Percentiles rank a stretch among this genome's conserved stretches.
Conservation (phyloP, 2,888 invertebrate species). For the Troides oblongomaculatus region DNA sequence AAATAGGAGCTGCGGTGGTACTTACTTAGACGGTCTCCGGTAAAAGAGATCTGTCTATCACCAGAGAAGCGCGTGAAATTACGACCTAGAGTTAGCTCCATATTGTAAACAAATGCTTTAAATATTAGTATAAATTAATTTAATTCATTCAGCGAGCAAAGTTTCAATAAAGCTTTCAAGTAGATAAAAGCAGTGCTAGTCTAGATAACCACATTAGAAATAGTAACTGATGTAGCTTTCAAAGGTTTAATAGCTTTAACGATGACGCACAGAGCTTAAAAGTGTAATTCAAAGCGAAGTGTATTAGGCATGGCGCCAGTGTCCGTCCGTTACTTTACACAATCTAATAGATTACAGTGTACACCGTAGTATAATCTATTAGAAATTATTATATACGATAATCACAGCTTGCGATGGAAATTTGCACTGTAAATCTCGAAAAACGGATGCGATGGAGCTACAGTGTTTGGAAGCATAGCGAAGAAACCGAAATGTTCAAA, state of each 20-base stretch:
- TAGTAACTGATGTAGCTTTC: conserved; percentile 4
- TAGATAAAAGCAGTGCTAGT: not conserved
- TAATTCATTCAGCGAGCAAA: not conserved
- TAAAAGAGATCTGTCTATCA: too few relatives aligned
- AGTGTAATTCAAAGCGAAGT: conserved; percentile 7
- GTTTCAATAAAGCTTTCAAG: not conserved
- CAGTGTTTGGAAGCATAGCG: too few relatives aligned
- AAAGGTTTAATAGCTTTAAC: conserved; percentile 5
- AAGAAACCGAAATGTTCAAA: too few relatives aligned
- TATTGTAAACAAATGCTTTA: too few relatives aligned
- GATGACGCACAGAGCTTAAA: conserved; percentile 12
- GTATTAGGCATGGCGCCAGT: conserved; percentile 16
- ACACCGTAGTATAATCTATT: not conserved
- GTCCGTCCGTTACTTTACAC: conserved; percentile 8
- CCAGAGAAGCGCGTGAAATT: too few relatives aligned
- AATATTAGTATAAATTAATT: not conserved
- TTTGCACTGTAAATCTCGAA: too few relatives aligned
- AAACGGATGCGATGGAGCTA: too few relatives aligned
- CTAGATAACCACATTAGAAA: not conserved
- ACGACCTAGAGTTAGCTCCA: too few relatives aligned
- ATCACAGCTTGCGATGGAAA: not conserved
- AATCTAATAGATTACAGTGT: conserved; percentile 12
- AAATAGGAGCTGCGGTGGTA: too few relatives aligned
- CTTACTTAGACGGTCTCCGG: too few relatives aligned
- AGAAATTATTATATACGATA: conserved; percentile 13